These are phyloP conservation scores for Mythimna impura DNA, from an alignment of 2,888 invertebrate genomes.

Conservation along the genomic window DNA sequence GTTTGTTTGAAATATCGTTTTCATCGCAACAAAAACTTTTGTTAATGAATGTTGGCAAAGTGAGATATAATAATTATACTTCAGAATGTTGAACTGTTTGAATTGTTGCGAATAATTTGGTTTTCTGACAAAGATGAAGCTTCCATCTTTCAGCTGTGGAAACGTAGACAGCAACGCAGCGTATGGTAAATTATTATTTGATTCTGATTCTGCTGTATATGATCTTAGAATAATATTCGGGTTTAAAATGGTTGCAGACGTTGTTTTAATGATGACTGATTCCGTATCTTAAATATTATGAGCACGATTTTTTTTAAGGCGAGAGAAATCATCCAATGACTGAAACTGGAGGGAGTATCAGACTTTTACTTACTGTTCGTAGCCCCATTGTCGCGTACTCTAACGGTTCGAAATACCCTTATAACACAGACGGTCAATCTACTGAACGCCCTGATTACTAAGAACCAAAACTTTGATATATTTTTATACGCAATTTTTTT, in stretches of 20 bases:
- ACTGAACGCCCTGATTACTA: no score
- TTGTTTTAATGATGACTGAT: conserved; percentile 13
- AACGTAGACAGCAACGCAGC: conserved; percentile 19
- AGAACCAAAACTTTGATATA: no score
- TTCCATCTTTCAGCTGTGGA: conserved; percentile 31
- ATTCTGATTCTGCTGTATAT: conserved; percentile 1
- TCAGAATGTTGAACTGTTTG: conserved; percentile 47
- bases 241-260: not conserved
- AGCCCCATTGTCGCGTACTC: no score
- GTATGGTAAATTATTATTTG: conserved; percentile 35
- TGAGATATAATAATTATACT: conserved; percentile 62
- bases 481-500: no score
- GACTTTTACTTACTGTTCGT: no score
- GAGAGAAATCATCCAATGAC: no score
- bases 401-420: no score
- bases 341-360: no score
- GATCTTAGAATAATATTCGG: not conserved
- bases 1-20: conserved; percentile 67
- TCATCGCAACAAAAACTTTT: conserved; percentile 65
- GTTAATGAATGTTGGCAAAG: conserved; percentile 62
- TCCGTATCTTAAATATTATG: not conserved
- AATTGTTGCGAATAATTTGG: conserved; percentile 56
- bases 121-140: conserved; percentile 54
- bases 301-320: no score
- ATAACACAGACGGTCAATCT: no score